Evolutionary conservation across 2,113 vertebrate genomes (phyloP), one percentile per base, ranked within the genome.

Genomic region (Engraulis encrasicolus): DNA sequence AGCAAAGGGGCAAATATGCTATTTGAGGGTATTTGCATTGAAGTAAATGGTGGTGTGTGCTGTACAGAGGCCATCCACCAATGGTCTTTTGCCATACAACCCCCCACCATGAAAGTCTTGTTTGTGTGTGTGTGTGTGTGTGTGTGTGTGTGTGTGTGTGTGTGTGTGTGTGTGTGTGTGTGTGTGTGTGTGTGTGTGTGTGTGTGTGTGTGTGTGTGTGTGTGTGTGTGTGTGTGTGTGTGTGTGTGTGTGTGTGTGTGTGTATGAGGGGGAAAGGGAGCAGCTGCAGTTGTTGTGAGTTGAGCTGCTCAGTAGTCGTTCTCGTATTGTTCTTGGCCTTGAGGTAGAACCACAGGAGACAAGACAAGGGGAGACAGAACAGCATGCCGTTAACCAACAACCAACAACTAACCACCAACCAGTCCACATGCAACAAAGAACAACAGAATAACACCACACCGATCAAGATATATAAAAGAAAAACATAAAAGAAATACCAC

Each of bases 301-400:
- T 90, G 90, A 88, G 89, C 78, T 91, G 90, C 89, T 96, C 94
- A 96, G 92, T 96, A 95, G 90, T 95, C 95, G 93, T 95, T 95
- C 90, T 94, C 89, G 92, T 95, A 96, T 89, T 95, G 94, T 91
- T 92, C 93, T 92, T 92, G 92, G 91, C 87, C 95, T 83, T 86
- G 66, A 84, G 82, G 87, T 90, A 58, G 36, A 90, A 58, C 49
- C 83, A 38, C 82, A 89, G 84, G 81, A 91, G 45, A 86, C 86
- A 87, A 79, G 85, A 81, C 61, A 78, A 71, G 80, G 85, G 50
- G 84, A 91, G 83, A 90, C 78, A 91, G 78, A 88, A 66, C 89
- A 92, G 91, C 66, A 85, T 84, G 84, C 89, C 81, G 88, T 88
- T 89, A 90, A 80, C 49, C 90, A 54, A 79, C 86, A 87, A 85